Evolutionary conservation across 2,888 invertebrate species (phyloP).

Genomic region (Sinhomidia bicolor): DNA sequence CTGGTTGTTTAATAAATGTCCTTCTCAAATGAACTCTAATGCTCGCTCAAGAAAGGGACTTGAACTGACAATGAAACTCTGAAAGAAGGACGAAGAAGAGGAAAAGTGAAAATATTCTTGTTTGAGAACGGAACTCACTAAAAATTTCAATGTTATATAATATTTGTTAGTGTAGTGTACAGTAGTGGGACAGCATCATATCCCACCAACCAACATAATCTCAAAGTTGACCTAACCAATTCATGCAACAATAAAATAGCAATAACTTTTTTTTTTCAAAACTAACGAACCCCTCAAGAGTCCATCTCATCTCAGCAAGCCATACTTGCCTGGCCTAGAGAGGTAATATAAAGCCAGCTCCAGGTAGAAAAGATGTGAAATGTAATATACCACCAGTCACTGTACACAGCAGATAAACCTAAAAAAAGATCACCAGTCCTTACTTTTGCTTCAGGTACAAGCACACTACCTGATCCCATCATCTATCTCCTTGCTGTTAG

Average conservation of each 20-base stretch:
- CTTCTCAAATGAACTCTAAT: conserved; percentile 51
- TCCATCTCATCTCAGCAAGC: neutral
- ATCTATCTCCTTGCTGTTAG: no score
- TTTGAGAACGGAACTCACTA: neutral
- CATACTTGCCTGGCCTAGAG: neutral
- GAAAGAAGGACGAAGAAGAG: neutral
- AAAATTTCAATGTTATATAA: no score
- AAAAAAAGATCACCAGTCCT: no score
- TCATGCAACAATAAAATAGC: conserved; percentile 72
- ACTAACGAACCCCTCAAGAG: conserved; percentile 54
- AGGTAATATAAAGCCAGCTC: no score
- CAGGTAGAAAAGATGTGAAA: neutral
- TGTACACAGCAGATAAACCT: no score
- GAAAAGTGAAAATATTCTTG: conserved; percentile 14
- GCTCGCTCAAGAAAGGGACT: neutral
- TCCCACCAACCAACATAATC: neutral
- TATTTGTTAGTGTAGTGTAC: no score
- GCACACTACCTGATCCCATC: neutral
- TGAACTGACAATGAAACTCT: neutral
- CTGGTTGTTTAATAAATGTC: conserved; percentile 51
- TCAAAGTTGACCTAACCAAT: conserved; percentile 68
- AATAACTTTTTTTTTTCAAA: conserved; percentile 66
- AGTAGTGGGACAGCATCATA: no score
- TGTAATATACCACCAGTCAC: no score
- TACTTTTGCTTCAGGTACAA: neutral